A percentile compares a stretch with the other conserved stretches of the same genome.
phyloP scores from a whole-genome alignment of 2,797 vertebrate genomes.

The Cynodonichthys magdalenae region DNA sequence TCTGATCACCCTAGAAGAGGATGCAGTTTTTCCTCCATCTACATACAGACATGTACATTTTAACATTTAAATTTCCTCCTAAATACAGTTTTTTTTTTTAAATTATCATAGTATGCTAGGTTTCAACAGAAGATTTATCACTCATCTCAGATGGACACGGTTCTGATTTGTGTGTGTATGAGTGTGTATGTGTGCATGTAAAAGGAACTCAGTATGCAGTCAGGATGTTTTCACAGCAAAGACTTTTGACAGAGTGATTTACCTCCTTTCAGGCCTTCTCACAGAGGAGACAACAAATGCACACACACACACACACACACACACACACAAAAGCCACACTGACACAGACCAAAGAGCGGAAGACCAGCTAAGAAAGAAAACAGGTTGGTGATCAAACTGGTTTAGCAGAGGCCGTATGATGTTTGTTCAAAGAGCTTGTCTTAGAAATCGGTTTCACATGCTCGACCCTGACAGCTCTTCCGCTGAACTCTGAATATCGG shows the following conservation, averaged over 20 bases:
- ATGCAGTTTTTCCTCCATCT: too few species aligned
- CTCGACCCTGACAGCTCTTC: conserved; percentile 67
- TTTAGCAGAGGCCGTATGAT: conserved; percentile 71
- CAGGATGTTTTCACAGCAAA: conserved; percentile 71
- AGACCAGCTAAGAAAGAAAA: conserved; percentile 67
- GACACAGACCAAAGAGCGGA: conserved; percentile 50
- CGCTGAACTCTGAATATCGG: conserved; percentile 52
- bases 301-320: conserved; percentile 28
- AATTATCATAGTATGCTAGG: background rate
- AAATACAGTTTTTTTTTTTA: background rate
- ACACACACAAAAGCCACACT: conserved; percentile 31
- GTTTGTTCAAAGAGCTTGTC: conserved; percentile 68
- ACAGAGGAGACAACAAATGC: conserved; percentile 16
- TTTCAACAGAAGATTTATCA: conserved; percentile 39
- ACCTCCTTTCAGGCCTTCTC: conserved; percentile 55
- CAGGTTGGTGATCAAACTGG: conserved; percentile 75
- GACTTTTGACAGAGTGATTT: conserved; percentile 67
- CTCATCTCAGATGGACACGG: conserved; percentile 22
- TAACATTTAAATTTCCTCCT: background rate
- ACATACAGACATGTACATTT: background rate
- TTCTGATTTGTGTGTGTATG: conserved; percentile 28
- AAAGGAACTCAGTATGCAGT: conserved; percentile 35
- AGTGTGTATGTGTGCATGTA: conserved; percentile 1
- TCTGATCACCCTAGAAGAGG: too few species aligned
- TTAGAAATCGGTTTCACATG: conserved; percentile 75